Percentiles rank a stretch among this genome's conserved stretches.
These are phyloP conservation scores for Rhabdomys dilectus DNA, from an alignment of 2,113 vertebrate species.

Conservation along the genomic window DNA sequence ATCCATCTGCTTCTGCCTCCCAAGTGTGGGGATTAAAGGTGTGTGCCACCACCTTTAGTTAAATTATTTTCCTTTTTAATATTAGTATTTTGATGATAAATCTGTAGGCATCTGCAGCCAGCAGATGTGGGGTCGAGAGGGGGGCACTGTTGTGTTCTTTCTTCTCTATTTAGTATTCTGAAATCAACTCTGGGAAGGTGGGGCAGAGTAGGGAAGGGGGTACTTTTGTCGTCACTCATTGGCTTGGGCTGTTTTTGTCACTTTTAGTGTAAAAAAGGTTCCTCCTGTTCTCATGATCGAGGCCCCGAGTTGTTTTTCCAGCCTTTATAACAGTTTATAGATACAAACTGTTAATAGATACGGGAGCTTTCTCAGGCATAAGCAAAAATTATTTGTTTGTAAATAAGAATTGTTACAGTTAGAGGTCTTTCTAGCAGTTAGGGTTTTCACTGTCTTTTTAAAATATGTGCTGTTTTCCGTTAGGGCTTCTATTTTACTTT, in stretches of 20 bases:
- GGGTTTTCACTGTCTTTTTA: slow-evolving; percentile 32
- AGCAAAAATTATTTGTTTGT: slow-evolving; percentile 24
- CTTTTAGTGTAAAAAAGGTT: not conserved
- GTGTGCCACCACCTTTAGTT: not conserved
- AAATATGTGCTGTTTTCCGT: not conserved
- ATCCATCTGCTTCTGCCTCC: not conserved
- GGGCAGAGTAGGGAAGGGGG: not conserved
- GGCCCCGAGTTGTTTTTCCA: not conserved
- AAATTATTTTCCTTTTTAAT: not conserved
- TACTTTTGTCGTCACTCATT: not conserved
- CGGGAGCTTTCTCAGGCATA: not conserved
- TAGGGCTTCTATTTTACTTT: slow-evolving; percentile 25
- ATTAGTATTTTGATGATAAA: not conserved
- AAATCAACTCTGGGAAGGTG: slow-evolving; percentile 1
- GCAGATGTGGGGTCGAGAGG: not conserved
- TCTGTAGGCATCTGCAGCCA: not conserved
- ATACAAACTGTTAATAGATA: not conserved
- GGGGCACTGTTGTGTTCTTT: not conserved
- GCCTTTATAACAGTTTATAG: not conserved
- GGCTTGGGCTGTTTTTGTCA: not conserved
- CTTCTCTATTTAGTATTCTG: not conserved
- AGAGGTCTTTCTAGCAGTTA: not conserved
- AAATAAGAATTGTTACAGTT: not conserved
- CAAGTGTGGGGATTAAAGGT: not conserved
- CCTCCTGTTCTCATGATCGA: not conserved